These are phyloP conservation scores for Xylota segnis DNA, from an alignment of 2,888 invertebrate genomes.

Conservation along the genomic window DNA sequence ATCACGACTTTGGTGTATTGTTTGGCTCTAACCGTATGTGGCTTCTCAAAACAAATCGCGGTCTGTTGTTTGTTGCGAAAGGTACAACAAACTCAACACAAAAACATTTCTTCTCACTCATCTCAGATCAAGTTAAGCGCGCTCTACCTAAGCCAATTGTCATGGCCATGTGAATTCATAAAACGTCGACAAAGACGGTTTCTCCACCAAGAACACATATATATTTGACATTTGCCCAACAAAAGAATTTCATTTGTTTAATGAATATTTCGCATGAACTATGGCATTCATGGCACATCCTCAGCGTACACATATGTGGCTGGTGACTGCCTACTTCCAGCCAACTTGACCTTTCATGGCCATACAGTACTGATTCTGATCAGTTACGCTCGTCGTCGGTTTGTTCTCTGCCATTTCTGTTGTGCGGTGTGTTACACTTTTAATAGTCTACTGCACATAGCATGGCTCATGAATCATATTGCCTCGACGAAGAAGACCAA, in stretches of 20 bases:
- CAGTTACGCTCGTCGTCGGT: constrained; percentile 3
- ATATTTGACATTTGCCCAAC: constrained; percentile 70
- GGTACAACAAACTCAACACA: constrained; percentile 7
- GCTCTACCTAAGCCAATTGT: constrained; percentile 30
- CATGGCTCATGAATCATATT: constrained; percentile 63
- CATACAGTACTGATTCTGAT: constrained; percentile 36
- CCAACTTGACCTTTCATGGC: constrained; percentile 71
- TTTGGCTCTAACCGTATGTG: constrained; percentile 65
- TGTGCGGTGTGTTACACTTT: constrained; percentile 56
- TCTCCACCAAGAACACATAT: constrained; percentile 36
- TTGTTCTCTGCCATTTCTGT: neutral
- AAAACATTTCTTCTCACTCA: constrained; percentile 33
- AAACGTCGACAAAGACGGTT: constrained; percentile 4
- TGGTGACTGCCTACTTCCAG: constrained; percentile 18
- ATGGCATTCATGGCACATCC: constrained; percentile 48
- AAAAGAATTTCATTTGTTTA: constrained; percentile 57
- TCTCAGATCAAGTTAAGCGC: constrained; percentile 3
- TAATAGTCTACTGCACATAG: constrained; percentile 53
- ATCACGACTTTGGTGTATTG: constrained; percentile 76
- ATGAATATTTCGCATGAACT: constrained; percentile 58
- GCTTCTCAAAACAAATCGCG: constrained; percentile 58
- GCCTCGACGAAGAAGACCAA: constrained; percentile 25
- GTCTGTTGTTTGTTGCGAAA: neutral
- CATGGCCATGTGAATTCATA: constrained; percentile 47
- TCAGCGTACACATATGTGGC: constrained; percentile 4